Percentiles rank a stretch among this genome's conserved stretches.
These are phyloP conservation scores for Lamellibrachia columna DNA, from an alignment of 2,888 invertebrate genomes.

Conservation along the genomic window DNA sequence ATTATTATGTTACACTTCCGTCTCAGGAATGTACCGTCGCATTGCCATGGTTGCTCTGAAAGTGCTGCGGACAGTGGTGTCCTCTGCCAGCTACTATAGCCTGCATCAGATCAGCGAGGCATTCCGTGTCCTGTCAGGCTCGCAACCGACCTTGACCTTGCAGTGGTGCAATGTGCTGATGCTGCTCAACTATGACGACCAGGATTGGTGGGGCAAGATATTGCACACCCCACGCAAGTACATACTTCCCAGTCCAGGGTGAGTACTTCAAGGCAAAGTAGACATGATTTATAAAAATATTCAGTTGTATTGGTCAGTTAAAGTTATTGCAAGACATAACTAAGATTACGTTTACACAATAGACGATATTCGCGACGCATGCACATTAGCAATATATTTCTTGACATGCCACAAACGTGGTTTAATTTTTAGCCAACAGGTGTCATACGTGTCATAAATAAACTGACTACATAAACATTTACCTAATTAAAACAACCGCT, in stretches of 20 bases:
- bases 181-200: conserved; percentile 77
- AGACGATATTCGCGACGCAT: neutral
- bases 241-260: conserved; percentile 65
- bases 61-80: conserved; percentile 57
- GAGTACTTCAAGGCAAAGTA: conserved; percentile 35
- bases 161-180: conserved; percentile 84
- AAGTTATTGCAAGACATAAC: neutral
- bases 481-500: too few species aligned
- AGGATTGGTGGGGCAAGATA: conserved; percentile 77
- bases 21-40: conserved; percentile 62
- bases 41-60: conserved; percentile 72
- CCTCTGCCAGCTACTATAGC: conserved; percentile 60
- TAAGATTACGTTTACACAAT: neutral
- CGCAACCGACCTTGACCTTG: conserved; percentile 76
- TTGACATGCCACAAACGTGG: too few species aligned
- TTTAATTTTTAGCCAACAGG: too few species aligned
- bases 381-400: neutral
- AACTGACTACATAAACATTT: too few species aligned
- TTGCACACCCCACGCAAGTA: conserved; percentile 65
- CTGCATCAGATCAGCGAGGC: conserved; percentile 56
- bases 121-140: conserved; percentile 51
- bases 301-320: neutral
- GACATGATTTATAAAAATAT: neutral
- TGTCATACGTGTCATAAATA: too few species aligned
- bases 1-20: neutral